These are phyloP conservation scores for Linyphia triangularis DNA, from an alignment of 2,888 invertebrate genomes.

Conservation along the genomic window DNA sequence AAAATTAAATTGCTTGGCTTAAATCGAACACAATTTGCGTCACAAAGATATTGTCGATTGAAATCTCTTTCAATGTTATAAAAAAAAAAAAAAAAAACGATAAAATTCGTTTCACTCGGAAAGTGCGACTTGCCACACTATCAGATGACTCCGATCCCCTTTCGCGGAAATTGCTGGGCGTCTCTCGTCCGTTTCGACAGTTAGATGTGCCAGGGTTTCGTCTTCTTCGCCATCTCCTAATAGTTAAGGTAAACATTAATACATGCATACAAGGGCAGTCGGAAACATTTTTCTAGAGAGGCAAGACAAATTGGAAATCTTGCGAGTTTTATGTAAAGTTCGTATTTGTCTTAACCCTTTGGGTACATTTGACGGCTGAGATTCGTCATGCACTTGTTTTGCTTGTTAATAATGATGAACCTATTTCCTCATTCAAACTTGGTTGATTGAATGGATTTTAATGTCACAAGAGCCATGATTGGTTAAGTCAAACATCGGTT, in stretches of 20 bases:
- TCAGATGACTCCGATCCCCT: conserved; percentile 89
- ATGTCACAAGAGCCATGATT: too few species aligned
- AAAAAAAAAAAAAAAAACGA: neutral
- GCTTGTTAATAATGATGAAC: too few species aligned
- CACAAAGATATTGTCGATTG: conserved; percentile 9
- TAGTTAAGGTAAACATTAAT: conserved; percentile 4
- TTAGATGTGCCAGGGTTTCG: conserved; percentile 76
- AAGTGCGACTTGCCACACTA: conserved; percentile 89
- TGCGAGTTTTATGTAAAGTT: too few species aligned
- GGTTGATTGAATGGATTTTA: too few species aligned
- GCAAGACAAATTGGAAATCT: neutral
- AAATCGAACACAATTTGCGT: conserved; percentile 24
- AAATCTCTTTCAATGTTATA: conserved; percentile 24
- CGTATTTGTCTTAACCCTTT: too few species aligned
- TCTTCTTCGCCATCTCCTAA: conserved; percentile 75
- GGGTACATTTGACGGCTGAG: too few species aligned
- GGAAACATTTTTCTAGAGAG: neutral
- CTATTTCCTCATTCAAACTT: too few species aligned
- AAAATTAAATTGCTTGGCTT: conserved; percentile 41
- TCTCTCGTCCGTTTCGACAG: conserved; percentile 76
- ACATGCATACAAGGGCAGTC: neutral
- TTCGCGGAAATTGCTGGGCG: conserved; percentile 80
- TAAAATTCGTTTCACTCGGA: conserved; percentile 34
- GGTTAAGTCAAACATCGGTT: too few species aligned
- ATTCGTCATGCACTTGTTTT: too few species aligned